These are phyloP conservation scores for Parotocinclus haroldoi DNA, from an alignment of 2,797 vertebrate genomes.

Conservation along the genomic window DNA sequence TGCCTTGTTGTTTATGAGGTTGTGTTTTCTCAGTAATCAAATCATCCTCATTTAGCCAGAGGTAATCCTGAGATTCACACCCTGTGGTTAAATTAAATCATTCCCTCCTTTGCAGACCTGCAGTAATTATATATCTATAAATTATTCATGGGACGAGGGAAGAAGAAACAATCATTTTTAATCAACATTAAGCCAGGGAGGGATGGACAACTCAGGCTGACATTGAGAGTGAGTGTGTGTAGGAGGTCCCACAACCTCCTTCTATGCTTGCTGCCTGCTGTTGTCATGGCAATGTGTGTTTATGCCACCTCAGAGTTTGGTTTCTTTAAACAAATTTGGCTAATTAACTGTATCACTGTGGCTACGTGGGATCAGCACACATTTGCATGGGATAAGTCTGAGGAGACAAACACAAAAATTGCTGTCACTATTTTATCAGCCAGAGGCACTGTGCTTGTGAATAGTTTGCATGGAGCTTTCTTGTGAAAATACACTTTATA, in stretches of 20 bases:
- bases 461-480: too few relatives aligned
- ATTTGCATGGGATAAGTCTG: slow-evolving; percentile 8
- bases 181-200: slow-evolving; percentile 45
- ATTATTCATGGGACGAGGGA: slow-evolving; percentile 52
- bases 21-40: slow-evolving; percentile 47
- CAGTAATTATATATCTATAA: slow-evolving; percentile 54
- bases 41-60: slow-evolving; percentile 53
- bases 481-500: too few relatives aligned
- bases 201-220: slow-evolving; percentile 36
- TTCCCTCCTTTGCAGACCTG: slow-evolving; percentile 47
- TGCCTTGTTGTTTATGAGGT: slow-evolving; percentile 32
- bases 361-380: slow-evolving; percentile 34
- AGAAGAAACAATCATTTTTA: slow-evolving; percentile 55
- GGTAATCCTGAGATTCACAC: slow-evolving; percentile 44
- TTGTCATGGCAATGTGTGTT: slow-evolving; percentile 43
- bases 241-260: slow-evolving; percentile 33
- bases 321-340: slow-evolving; percentile 53
- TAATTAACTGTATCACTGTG: slow-evolving; percentile 53
- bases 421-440: too few relatives aligned
- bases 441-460: too few relatives aligned
- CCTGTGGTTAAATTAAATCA: slow-evolving; percentile 53
- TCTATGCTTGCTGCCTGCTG: slow-evolving; percentile 18
- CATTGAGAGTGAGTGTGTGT: slow-evolving; percentile 27
- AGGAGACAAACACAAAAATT: slow-evolving; percentile 3
- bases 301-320: slow-evolving; percentile 44